phyloP scores from a whole-genome alignment of 2,113 vertebrate genomes.

The Pampusana beccarii region DNA sequence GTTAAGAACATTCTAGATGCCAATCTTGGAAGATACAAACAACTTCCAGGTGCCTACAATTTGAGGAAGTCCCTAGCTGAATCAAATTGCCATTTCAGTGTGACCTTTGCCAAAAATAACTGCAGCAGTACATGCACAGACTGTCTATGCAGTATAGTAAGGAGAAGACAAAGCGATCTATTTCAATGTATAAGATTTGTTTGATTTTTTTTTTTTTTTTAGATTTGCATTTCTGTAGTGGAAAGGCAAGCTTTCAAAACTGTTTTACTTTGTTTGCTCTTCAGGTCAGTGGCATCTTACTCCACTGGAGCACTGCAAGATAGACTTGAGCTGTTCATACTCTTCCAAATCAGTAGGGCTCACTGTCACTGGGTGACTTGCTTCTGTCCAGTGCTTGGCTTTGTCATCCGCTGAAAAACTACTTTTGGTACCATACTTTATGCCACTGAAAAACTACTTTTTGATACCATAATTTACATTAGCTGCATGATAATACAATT shows the following conservation, averaged over 20 bases:
- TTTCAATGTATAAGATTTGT: not conserved
- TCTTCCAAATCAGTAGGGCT: not conserved
- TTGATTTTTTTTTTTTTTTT: not conserved
- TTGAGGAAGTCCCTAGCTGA: not conserved
- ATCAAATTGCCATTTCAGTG: slow-evolving; percentile 5
- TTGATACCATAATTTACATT: not conserved
- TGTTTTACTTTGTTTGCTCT: not conserved
- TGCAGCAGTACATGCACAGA: not conserved
- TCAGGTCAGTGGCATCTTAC: not conserved
- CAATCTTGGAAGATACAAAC: not conserved
- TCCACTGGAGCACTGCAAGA: not conserved
- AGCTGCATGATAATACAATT: not conserved
- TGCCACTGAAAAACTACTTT: not conserved
- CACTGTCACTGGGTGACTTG: not conserved
- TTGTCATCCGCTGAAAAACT: not conserved
- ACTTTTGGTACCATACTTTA: not conserved
- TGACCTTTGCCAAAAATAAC: slow-evolving; percentile 46
- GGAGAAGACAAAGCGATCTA: not conserved
- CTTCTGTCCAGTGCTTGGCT: rapidly evolving
- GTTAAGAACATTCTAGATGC: slow-evolving; percentile 31
- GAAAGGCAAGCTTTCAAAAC: not conserved
- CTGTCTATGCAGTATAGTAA: not conserved
- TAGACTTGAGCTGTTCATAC: not conserved
- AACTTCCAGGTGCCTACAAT: slow-evolving; percentile 22
- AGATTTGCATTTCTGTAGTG: not conserved